Evolutionary conservation across 1,140 invertebrate species (phyloP).

Genomic region (Lucilia cuprina): DNA sequence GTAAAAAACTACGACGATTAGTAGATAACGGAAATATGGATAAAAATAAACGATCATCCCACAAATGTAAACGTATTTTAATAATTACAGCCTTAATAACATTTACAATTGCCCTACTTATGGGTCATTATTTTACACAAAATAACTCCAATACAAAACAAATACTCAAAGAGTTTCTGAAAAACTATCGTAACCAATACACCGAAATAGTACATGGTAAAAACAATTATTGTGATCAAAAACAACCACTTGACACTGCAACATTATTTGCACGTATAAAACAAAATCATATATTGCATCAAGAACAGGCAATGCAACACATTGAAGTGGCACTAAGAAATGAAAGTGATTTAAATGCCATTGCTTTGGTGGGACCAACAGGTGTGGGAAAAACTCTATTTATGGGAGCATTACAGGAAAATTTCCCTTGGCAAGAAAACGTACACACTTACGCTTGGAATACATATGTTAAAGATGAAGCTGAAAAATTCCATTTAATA

Average conservation of each 20-base stretch:
- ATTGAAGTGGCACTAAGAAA: conserved; percentile 43
- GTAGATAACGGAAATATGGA: background rate
- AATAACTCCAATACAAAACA: conserved; percentile 24
- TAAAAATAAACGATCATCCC: background rate
- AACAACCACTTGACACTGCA: conserved; percentile 33
- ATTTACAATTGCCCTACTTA: conserved; percentile 11
- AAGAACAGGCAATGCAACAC: conserved; percentile 42
- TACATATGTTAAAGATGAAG: conserved; percentile 46
- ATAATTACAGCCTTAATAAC: conserved; percentile 8
- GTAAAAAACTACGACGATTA: conserved; percentile 28
- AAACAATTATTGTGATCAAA: conserved; percentile 46
- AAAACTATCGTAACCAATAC: conserved; percentile 40
- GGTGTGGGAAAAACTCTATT: conserved; percentile 52
- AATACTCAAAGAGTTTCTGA: conserved; percentile 38
- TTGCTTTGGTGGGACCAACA: conserved; percentile 49
- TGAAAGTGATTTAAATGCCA: conserved; percentile 42
- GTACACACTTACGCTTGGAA: conserved; percentile 53
- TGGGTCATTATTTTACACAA: conserved; percentile 34
- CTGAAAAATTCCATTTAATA: conserved; percentile 47
- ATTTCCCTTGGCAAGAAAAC: conserved; percentile 55
- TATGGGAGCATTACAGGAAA: conserved; percentile 33
- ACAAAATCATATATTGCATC: conserved; percentile 43
- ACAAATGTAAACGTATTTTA: conserved; percentile 22
- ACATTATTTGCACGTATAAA: conserved; percentile 39
- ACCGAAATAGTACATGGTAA: conserved; percentile 47